Evolutionary conservation across 2,888 invertebrate species (phyloP).

Genomic region (Drosophila kambysellisi): DNA sequence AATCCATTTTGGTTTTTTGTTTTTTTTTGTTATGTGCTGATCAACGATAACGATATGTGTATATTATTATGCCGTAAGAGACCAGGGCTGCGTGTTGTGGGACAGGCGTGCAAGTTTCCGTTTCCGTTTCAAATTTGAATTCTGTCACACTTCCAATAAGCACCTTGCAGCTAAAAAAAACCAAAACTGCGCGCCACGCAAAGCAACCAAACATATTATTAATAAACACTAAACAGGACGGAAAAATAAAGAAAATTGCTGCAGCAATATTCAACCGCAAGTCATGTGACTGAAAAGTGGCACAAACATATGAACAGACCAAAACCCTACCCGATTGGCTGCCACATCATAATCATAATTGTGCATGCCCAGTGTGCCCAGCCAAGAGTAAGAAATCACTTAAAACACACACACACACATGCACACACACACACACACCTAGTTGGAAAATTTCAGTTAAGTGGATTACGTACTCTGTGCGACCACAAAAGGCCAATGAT

Average conservation of each 20-base stretch:
- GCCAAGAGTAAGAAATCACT: constrained; percentile 75
- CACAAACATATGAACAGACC: constrained; percentile 47
- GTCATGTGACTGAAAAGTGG: constrained; percentile 74
- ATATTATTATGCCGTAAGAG: constrained; percentile 40
- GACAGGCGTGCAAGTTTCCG: constrained; percentile 66
- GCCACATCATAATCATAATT: constrained; percentile 53
- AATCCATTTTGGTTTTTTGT: neutral
- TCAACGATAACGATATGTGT: constrained; percentile 31
- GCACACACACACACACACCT: constrained; percentile 13
- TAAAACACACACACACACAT: constrained; percentile 45
- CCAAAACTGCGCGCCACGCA: constrained; percentile 54
- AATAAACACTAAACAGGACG: constrained; percentile 41
- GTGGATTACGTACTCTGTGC: constrained; percentile 38
- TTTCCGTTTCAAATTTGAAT: constrained; percentile 77
- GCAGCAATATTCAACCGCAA: constrained; percentile 58
- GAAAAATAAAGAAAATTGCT: constrained; percentile 14
- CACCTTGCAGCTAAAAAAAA: constrained; percentile 54
- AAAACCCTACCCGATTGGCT: constrained; percentile 15
- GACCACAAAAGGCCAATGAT: constrained; percentile 70
- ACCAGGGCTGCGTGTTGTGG: constrained; percentile 58
- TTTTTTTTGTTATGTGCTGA: constrained; percentile 1
- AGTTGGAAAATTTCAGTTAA: constrained; percentile 27
- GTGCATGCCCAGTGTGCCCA: constrained; percentile 65
- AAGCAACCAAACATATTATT: constrained; percentile 65
- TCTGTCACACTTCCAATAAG: constrained; percentile 76